These are phyloP conservation scores for Apodemia hepburni DNA, from an alignment of 2,888 invertebrate genomes.

Conservation along the genomic window DNA sequence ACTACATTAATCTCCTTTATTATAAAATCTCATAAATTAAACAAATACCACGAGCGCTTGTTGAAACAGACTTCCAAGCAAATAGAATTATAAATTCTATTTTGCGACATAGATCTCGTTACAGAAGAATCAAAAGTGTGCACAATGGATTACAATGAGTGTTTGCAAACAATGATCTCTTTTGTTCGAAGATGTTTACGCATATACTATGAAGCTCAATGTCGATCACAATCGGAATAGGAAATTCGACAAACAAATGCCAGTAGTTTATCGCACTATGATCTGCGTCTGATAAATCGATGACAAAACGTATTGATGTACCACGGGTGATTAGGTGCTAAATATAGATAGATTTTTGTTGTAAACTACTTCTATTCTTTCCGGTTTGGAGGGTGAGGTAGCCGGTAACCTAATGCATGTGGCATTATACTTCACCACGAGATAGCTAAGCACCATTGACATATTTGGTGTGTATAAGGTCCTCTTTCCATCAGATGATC, in stretches of 20 bases:
- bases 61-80: background rate
- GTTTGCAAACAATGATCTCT: slow-evolving; percentile 12
- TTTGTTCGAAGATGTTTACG: slow-evolving; percentile 8
- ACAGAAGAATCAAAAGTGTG: slow-evolving; percentile 2
- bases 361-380: no score
- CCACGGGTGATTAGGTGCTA: no score
- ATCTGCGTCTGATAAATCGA: slow-evolving; percentile 30
- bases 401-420: no score
- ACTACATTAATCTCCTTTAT: background rate
- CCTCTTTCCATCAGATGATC: no score
- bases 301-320: background rate
- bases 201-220: background rate
- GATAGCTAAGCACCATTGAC: no score
- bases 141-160: slow-evolving; percentile 7
- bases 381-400: no score
- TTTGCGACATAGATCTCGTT: background rate
- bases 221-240: slow-evolving; percentile 1
- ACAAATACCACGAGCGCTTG: no score
- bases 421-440: no score
- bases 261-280: background rate
- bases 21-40: background rate
- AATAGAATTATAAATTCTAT: background rate
- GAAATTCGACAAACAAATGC: background rate
- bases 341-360: no score
- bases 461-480: no score